Base-by-base conservation (phyloP, 2,888 invertebrate species). In the Esperia sulphurella region DNA sequence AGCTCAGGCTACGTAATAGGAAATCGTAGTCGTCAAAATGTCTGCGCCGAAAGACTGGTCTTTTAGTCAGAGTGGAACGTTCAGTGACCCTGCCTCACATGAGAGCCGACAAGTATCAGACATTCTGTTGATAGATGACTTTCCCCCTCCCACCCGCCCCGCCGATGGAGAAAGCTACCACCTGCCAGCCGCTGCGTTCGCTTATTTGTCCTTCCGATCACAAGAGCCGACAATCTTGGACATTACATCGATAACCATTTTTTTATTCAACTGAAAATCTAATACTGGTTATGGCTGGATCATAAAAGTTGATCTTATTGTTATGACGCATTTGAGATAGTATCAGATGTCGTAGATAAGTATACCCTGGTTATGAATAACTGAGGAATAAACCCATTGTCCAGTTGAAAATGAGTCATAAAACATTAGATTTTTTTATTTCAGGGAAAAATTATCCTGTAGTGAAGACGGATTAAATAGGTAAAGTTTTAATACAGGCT, bases 131-230 rank as follows among this genome's bases (percentile, higher is more conserved):
- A 41, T 45, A 41, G 37, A 41, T 39, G 37, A 37, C 28, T 10
- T 31, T 12, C 43, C 14, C 48, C 38, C 35, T 35, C 39, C 21
- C 8, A 0, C 21, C 5, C 8, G 30, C 39, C 14, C n/a, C 29
- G 29, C 29, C 48, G 50, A 49, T 49, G 52, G 59, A 53, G 59
- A 57, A 59, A 57, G 59, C 54, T 53, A 52, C 52, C 50, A 52
- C 30, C 46, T 46, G 45, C 43, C 33, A 43, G 40, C 43, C 45
- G 43, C 43, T 37, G 45, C 45, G 47, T 35, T 41, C 45, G 21
- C 21, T 21, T 51, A 42, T 30, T 48, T 48, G 46, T 57, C 54
- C 54, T 56, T 51, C 46, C 47, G 31, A 31, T 31, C 31, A 8
- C 31, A 31, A 31, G 31, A 31, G 31, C 7, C 9, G 31, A 31